phyloP scores from a whole-genome alignment of 64 coral and sea anemone genomes.

The Stylophora pistillata region DNA sequence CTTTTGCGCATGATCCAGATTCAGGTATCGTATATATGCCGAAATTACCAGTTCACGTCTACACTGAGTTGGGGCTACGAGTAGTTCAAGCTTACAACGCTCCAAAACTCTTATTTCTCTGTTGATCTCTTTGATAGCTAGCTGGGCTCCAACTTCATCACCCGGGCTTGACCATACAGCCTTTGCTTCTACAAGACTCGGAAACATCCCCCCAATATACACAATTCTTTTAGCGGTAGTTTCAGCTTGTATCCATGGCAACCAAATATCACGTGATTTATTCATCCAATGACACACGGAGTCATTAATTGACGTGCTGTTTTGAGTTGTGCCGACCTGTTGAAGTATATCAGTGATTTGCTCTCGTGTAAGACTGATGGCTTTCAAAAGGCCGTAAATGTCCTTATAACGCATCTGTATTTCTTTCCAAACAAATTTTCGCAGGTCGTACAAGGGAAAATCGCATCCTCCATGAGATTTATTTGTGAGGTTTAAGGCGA shows the following conservation, averaged over 20 bases:
- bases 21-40: constrained; percentile 73
- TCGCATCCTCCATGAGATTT: constrained; percentile 15
- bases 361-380: constrained; percentile 31
- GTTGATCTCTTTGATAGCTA: constrained; percentile 73
- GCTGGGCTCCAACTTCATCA: constrained; percentile 66
- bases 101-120: constrained; percentile 44
- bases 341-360: constrained; percentile 50
- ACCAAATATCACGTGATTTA: constrained; percentile 35
- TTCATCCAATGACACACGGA: constrained; percentile 68
- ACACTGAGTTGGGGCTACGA: constrained; percentile 65
- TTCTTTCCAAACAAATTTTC: constrained; percentile 69
- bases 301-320: constrained; percentile 18
- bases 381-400: constrained; percentile 49
- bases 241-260: constrained; percentile 60
- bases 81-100: constrained; percentile 30
- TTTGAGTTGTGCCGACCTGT: constrained; percentile 1
- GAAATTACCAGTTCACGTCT: constrained; percentile 71
- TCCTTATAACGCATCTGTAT: constrained; percentile 52
- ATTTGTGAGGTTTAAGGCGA: neutral
- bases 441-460: constrained; percentile 50
- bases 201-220: constrained; percentile 83
- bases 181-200: constrained; percentile 54
- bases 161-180: constrained; percentile 86
- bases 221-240: constrained; percentile 33
- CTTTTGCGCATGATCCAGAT: constrained; percentile 38